Percentiles rank a stretch among this genome's conserved stretches.
Evolutionary conservation across 2,888 invertebrate genomes (phyloP).

Genomic region (Anthophora plumipes): DNA sequence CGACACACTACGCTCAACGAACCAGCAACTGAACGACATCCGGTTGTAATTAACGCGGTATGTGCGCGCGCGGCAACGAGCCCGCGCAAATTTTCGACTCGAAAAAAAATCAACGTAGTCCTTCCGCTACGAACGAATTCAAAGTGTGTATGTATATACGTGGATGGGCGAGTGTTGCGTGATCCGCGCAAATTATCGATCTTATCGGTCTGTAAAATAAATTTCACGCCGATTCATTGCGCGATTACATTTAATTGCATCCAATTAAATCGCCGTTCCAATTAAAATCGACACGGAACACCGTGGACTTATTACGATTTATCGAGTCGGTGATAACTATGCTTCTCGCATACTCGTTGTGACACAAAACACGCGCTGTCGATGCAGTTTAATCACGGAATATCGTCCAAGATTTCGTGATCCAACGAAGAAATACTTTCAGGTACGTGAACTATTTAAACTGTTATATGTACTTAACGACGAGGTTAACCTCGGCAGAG

Average conservation of each 20-base stretch:
- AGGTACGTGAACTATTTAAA: neutral
- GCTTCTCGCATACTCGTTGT: slow-evolving; percentile 18
- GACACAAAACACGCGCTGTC: slow-evolving; percentile 10
- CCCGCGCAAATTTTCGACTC: neutral
- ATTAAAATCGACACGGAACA: slow-evolving; percentile 68
- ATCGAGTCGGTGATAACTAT: slow-evolving; percentile 54
- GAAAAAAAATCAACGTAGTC: slow-evolving; percentile 18
- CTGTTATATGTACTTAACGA: neutral
- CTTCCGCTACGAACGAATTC: neutral
- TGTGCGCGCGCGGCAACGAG: neutral
- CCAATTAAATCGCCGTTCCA: slow-evolving; percentile 72
- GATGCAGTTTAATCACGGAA: slow-evolving; percentile 7
- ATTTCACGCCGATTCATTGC: slow-evolving; percentile 68
- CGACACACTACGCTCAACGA: slow-evolving; percentile 18
- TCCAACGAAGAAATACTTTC: neutral
- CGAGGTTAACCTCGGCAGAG: slow-evolving; percentile 1
- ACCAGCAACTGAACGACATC: neutral
- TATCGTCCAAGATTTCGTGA: neutral
- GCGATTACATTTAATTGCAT: slow-evolving; percentile 74
- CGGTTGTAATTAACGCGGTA: neutral
- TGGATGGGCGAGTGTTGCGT: slow-evolving; percentile 9
- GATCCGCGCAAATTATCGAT: slow-evolving; percentile 51
- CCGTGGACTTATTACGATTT: slow-evolving; percentile 66
- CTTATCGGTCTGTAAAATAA: slow-evolving; percentile 65
- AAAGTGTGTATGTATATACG: neutral